Evolutionary conservation across 1,140 invertebrate genomes (phyloP).

Genomic region (Pseudachorutes palmiensis): DNA sequence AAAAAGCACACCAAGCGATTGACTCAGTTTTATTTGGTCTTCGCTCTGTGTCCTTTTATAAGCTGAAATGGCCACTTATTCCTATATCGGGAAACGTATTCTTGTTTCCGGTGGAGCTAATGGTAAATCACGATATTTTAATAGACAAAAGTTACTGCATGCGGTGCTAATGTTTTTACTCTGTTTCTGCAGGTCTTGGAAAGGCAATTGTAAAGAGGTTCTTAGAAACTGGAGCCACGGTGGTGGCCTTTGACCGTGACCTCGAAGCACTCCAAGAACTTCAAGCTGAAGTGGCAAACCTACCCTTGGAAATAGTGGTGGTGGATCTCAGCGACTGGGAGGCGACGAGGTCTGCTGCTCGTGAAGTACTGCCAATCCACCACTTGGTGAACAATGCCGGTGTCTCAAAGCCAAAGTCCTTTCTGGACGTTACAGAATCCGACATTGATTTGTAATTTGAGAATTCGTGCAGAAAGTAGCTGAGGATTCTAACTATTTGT

Average conservation of each 20-base stretch:
- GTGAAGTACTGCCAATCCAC: slow-evolving; percentile 4
- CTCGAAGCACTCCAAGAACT: slow-evolving; percentile 2
- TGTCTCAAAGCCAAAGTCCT: background rate
- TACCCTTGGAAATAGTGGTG: background rate
- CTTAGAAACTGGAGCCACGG: slow-evolving; percentile 16
- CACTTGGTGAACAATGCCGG: slow-evolving; percentile 27
- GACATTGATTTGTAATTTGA: slow-evolving; percentile 14
- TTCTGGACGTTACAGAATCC: slow-evolving; percentile 5
- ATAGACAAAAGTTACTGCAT: background rate
- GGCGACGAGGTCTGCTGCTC: background rate
- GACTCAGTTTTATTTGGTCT: no score
- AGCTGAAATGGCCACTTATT: slow-evolving; percentile 8
- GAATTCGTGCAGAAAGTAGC: no score
- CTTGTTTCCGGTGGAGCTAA: slow-evolving; percentile 9
- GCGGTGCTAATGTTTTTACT: background rate
- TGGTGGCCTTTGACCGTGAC: slow-evolving; percentile 18
- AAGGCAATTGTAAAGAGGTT: slow-evolving; percentile 21
- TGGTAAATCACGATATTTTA: background rate
- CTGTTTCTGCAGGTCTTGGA: slow-evolving; percentile 16
- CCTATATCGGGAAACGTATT: background rate
- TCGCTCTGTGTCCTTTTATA: no score
- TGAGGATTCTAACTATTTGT: no score
- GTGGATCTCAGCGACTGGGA: background rate
- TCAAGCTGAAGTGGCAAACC: background rate
- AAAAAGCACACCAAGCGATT: no score